Percentiles rank a stretch among this genome's conserved stretches.
Evolutionary conservation across 2,888 invertebrate genomes (phyloP).

Genomic region (Globia sparganii): DNA sequence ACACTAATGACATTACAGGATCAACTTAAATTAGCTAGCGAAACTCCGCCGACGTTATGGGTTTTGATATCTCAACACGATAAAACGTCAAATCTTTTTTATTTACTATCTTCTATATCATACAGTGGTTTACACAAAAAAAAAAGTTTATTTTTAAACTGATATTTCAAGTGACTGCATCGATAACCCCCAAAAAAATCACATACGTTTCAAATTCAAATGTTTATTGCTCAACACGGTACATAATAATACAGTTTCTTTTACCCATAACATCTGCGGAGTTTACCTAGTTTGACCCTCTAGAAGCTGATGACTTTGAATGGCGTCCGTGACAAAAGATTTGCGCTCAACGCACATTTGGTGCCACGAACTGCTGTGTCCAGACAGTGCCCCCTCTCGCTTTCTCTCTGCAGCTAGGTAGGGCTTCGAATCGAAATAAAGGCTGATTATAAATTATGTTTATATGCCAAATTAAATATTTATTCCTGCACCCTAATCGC

Average conservation of each 20-base stretch:
- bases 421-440: not conserved
- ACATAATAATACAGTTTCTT: too few species aligned
- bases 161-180: too few species aligned
- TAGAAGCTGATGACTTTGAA: not conserved
- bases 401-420: too few species aligned
- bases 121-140: too few species aligned
- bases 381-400: not conserved
- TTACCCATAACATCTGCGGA: too few species aligned
- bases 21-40: not conserved
- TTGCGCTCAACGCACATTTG: not conserved
- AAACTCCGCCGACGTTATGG: not conserved
- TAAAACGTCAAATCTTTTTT: not conserved
- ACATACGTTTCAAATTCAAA: too few species aligned
- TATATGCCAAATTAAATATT: constrained; percentile 17
- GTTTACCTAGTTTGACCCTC: not conserved
- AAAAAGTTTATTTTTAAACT: too few species aligned
- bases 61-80: not conserved
- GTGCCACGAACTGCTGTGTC: not conserved
- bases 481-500: not conserved
- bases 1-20: not conserved
- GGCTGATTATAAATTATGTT: constrained; percentile 8
- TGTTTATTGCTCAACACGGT: too few species aligned
- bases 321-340: not conserved
- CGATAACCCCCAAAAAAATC: too few species aligned
- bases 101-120: too few species aligned